Conservation (phyloP, 2,888 invertebrate genomes). For the Chrysotoxum bicinctum region DNA sequence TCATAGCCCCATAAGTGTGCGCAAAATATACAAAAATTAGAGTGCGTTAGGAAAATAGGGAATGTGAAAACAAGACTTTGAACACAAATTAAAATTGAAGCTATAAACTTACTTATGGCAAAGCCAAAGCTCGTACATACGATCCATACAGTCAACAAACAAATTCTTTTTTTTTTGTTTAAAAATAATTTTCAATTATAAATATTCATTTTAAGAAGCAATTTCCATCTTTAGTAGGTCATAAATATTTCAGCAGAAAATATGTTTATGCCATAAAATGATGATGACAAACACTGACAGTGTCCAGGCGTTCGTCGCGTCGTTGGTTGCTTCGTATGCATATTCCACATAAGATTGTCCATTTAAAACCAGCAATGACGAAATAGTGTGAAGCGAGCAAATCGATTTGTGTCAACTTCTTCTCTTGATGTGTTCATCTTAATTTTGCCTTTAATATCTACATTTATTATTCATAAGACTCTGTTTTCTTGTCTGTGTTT, state of each 20-base stretch:
- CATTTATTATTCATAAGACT: slow-evolving; percentile 2
- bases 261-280: slow-evolving; percentile 26
- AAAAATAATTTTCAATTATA: not conserved
- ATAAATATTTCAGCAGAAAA: slow-evolving; percentile 6
- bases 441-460: not conserved
- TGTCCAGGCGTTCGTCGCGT: not conserved
- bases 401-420: slow-evolving; percentile 7
- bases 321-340: too few species aligned
- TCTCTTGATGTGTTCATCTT: not conserved
- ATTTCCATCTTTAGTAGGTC: slow-evolving; percentile 22
- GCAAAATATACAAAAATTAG: too few species aligned
- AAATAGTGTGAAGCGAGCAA: not conserved
- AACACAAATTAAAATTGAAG: too few species aligned
- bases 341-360: not conserved
- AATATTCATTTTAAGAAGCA: not conserved
- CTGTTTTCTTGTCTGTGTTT: not conserved
- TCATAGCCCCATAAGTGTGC: too few species aligned
- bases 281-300: slow-evolving; percentile 17
- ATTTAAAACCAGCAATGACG: not conserved
- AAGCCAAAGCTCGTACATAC: not conserved
- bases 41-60: too few species aligned
- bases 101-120: not conserved
- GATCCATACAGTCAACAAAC: not conserved
- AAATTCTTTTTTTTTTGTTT: not conserved
- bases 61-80: too few species aligned